Conservation (phyloP, 2,113 vertebrate species). For the Grantiella picta region DNA sequence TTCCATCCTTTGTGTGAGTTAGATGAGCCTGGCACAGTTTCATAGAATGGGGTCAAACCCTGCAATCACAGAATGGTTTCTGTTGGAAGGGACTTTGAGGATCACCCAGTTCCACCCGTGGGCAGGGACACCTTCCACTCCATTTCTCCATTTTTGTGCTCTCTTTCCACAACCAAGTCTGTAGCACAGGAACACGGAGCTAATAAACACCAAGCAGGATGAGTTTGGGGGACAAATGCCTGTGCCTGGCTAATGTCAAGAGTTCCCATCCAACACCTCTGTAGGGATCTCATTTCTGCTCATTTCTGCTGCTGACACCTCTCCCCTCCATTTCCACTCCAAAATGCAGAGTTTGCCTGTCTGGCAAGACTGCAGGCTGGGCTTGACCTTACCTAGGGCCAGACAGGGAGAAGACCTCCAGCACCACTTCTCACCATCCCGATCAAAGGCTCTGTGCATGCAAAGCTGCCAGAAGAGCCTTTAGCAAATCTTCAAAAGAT, state of each 20-base stretch:
- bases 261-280: background rate
- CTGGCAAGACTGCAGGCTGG: background rate
- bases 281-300: background rate
- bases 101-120: background rate
- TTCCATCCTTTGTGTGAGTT: background rate
- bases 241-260: background rate
- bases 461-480: background rate
- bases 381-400: background rate
- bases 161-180: background rate
- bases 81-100: background rate
- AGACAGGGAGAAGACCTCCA: background rate
- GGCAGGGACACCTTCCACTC: background rate
- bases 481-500: background rate
- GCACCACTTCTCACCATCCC: fast-evolving
- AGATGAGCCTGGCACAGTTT: background rate
- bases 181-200: background rate
- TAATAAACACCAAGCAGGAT: background rate
- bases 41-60: fast-evolving
- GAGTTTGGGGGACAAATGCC: background rate
- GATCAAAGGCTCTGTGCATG: background rate
- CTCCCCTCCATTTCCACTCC: background rate
- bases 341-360: background rate
- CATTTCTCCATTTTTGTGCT: background rate
- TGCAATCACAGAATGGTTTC: background rate
- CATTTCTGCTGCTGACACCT: no score